A percentile compares a stretch with the other conserved stretches of the same genome.
These are phyloP conservation scores for Anguilla japonica DNA, from an alignment of 2,113 vertebrate species.

Conservation along the genomic window DNA sequence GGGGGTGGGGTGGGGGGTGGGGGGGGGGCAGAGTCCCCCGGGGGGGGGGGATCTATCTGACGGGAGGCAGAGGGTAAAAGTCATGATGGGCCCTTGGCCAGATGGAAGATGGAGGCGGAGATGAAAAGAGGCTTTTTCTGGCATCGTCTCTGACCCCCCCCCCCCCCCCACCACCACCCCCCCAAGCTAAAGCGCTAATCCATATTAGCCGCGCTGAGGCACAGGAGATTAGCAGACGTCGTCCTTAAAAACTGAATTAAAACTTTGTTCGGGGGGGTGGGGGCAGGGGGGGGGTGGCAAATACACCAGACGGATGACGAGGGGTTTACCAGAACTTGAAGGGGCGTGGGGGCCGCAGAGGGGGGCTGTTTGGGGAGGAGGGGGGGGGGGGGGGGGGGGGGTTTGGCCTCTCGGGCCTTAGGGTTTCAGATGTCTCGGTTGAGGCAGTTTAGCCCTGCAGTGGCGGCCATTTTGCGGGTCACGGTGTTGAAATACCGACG, in stretches of 20 bases:
- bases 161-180: slow-evolving; percentile 45
- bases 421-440: slow-evolving; percentile 25
- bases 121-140: slow-evolving; percentile 66
- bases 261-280: slow-evolving; percentile 30
- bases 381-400: not conserved
- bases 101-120: slow-evolving; percentile 55
- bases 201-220: slow-evolving; percentile 68
- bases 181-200: slow-evolving; percentile 65
- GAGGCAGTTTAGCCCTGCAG: slow-evolving; percentile 56
- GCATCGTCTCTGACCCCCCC: slow-evolving; percentile 59
- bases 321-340: slow-evolving; percentile 50
- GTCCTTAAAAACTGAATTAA: slow-evolving; percentile 68
- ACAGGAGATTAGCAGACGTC: slow-evolving; percentile 60
- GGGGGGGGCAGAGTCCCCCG: slow-evolving; percentile 30
- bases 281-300: not conserved
- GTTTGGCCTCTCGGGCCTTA: not conserved
- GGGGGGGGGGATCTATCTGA: slow-evolving; percentile 44
- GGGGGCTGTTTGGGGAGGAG: not conserved
- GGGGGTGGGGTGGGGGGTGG: slow-evolving; percentile 33
- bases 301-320: slow-evolving; percentile 37
- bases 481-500: slow-evolving; percentile 52
- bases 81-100: slow-evolving; percentile 63
- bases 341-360: slow-evolving; percentile 32
- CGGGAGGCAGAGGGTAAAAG: slow-evolving; percentile 57
- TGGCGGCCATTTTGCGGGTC: slow-evolving; percentile 64